Base-by-base conservation (phyloP, 2,113 vertebrate genomes). In the Damaliscus lunatus region DNA sequence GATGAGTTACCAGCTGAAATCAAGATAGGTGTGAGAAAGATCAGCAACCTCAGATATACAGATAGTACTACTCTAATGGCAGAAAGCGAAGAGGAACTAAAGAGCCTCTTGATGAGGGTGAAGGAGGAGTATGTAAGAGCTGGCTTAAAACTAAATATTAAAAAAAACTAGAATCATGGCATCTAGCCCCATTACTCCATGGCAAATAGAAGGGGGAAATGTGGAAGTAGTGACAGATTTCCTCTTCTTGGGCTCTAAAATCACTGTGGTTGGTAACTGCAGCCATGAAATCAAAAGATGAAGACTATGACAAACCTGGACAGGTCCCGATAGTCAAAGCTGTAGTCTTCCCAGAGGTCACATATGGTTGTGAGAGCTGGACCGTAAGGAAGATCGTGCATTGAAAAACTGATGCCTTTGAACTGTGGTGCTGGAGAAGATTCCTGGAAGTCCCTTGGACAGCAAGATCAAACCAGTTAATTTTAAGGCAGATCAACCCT, bases 391-490 rank as follows among this genome's bases (percentile, higher is more conserved):
- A 71, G n/a, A 71, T 21, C 0, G 4, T 5, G 10, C 67, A 71
- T 71, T 0, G 0, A 23, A 71, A 5, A 71, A 71, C 21, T 23
- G n/a, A 71, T 23, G 67, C n/a, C 67, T 71, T 40, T 0, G 0
- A 40, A 71, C 67, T 71, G 19, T 12, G 19, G n/a, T 71, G 67
- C 31, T 64, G 62, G 15, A n/a, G 62, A 40, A 71, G 67, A 71
- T 40, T 71, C 67, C 67, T 40, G n/a, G 23, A 12, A 40, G 19
- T 71, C n/a, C n/a, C 19, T 23, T 40, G n/a, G n/a, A 71, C n/a
- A 71, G 10, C 67, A 71, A 71, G n/a, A 71, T 71, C n/a, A 71
- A 71, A 12, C 17, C n/a, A 40, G n/a, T 36, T n/a, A 71, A 36
- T 71, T 23, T 71, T 71, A 71, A 71, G 64, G 64, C 19, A 71